Evolutionary conservation across 53 echinoderm and acorn worm genomes (phyloP), one percentile per base, ranked within the genome.

Genomic region (Holothuria scabra): DNA sequence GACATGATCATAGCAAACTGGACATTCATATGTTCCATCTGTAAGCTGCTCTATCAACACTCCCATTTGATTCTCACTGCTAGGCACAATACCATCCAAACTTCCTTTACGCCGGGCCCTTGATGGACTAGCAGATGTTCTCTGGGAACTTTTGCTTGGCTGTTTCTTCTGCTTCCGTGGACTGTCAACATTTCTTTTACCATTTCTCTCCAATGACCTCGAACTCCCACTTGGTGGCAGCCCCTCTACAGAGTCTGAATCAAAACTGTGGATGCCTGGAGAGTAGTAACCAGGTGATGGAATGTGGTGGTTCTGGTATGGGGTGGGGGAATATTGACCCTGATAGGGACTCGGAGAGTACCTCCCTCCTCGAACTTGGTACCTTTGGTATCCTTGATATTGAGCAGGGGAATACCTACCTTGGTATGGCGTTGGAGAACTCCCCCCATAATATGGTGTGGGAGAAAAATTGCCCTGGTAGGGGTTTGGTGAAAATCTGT

Each of bases 1-100:
- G 60, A 99, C 83, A 24, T 74, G 78, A 46, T 99, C 99, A 60
- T 92, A 99, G 80, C 99, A 99, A 37, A 99, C 94, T 4, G 83
- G 87, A 61, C 99, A 99, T 75, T 99, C 99, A 24, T 99, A 99
- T 1, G 83, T 79, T 20, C 94, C 94, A 19, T 90, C 79, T 7
- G 90, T 91, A 22, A 99, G 91, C 58, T 94, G 94, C 80, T 99
- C 94, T 26, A 99, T 99, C 86, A 99, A 83, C 12, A 91, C 86
- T 0, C 99, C 95, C 31, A 94, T 94, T 86, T 95, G 94, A 1
- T 93, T 81, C 37, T 92, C 93, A 10, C 68, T 85, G 30, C 84
- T 89, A 46, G 78, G 19, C 8, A 57, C 0, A 1, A 52, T 18
- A 52, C 52, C 52, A 1, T 57, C 58, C 9, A 0, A 20, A 20